Evolutionary conservation across 2,888 invertebrate species (phyloP).

Genomic region (Oeneis ivallda): DNA sequence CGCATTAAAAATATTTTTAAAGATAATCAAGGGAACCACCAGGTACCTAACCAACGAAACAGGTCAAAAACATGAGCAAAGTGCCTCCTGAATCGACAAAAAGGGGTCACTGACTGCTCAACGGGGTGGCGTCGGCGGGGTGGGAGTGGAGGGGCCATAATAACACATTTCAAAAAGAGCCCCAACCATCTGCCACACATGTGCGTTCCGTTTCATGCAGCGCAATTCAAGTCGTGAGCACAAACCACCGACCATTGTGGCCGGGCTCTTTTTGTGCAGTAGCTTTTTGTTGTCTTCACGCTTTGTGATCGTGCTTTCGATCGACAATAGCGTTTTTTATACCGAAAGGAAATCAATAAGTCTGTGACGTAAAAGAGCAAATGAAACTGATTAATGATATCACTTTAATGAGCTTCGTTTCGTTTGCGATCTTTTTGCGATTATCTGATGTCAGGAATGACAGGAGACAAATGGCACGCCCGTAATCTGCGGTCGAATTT

Average conservation of each 20-base stretch:
- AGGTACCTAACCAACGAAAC: constrained; percentile 48
- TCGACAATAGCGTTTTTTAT: constrained; percentile 69
- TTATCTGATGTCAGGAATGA: constrained; percentile 35
- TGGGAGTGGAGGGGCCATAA: constrained; percentile 60
- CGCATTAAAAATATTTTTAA: too few species aligned
- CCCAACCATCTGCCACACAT: constrained; percentile 79
- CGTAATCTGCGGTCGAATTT: constrained; percentile 13
- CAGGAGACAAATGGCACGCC: constrained; percentile 36
- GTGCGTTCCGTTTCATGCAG: constrained; percentile 70
- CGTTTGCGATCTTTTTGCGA: constrained; percentile 36
- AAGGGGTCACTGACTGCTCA: constrained; percentile 76
- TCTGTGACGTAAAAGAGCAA: constrained; percentile 52
- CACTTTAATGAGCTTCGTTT: constrained; percentile 38
- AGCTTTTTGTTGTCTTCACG: constrained; percentile 74
- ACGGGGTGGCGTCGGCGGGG: constrained; percentile 55
- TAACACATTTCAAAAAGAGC: constrained; percentile 76
- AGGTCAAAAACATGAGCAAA: constrained; percentile 66
- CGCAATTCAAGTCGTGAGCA: constrained; percentile 72
- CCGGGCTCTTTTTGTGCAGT: constrained; percentile 66
- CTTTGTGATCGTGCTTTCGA: constrained; percentile 74
- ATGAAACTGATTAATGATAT: constrained; percentile 43
- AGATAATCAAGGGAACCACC: constrained; percentile 8
- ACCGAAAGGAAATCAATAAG: constrained; percentile 70
- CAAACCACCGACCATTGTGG: constrained; percentile 57
- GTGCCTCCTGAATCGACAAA: constrained; percentile 59